phyloP scores from a whole-genome alignment of 2,113 vertebrate species.

The Alexandromys fortis region DNA sequence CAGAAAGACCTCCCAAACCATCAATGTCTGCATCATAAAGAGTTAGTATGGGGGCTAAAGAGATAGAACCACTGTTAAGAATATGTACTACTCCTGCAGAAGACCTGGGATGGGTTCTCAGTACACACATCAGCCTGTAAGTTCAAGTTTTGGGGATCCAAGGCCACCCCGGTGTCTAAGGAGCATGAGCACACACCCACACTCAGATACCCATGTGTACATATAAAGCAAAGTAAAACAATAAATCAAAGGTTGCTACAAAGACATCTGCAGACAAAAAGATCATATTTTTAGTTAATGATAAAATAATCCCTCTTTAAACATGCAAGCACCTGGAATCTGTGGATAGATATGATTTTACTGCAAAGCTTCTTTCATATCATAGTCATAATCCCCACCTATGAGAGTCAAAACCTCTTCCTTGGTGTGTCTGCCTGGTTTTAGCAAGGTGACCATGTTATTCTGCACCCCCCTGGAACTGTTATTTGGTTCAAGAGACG shows the following conservation, averaged over 20 bases:
- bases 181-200: no score
- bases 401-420: not conserved
- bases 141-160: not conserved
- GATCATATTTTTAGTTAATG: not conserved
- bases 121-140: not conserved
- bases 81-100: not conserved
- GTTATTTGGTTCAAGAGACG: not conserved
- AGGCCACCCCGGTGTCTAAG: not conserved
- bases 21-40: constrained; percentile 49
- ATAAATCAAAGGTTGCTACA: constrained; percentile 3
- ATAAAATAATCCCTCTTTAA: constrained; percentile 10
- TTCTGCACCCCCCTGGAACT: not conserved
- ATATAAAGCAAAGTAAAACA: not conserved
- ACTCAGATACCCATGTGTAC: not conserved
- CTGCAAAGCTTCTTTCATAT: not conserved
- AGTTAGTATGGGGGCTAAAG: not conserved
- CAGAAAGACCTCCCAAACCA: no score
- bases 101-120: not conserved
- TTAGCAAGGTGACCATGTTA: not conserved
- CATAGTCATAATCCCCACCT: not conserved
- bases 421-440: not conserved
- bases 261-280: constrained; percentile 52
- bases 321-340: constrained; percentile 25
- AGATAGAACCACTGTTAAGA: not conserved
- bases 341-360: not conserved